These are phyloP conservation scores for Lepidurus packardi DNA, from an alignment of 1,140 invertebrate species.

Conservation along the genomic window DNA sequence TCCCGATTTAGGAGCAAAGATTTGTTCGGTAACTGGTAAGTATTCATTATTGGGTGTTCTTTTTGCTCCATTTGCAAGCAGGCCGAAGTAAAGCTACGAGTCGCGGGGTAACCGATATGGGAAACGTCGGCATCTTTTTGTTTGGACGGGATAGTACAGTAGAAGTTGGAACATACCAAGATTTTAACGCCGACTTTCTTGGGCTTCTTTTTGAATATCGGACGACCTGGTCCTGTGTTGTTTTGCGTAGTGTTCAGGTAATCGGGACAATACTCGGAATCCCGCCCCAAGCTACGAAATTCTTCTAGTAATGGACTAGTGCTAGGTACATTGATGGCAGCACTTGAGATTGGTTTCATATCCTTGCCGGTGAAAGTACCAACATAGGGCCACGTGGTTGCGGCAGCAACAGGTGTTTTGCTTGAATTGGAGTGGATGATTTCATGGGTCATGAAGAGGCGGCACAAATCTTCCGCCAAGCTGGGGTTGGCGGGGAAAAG, in stretches of 20 bases:
- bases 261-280: conserved; percentile 1
- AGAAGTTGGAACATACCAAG: background rate
- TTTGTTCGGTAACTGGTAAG: too few relatives aligned
- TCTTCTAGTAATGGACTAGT: background rate
- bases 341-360: background rate
- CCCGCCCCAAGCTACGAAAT: background rate
- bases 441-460: background rate
- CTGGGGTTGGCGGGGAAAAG: background rate
- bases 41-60: too few relatives aligned
- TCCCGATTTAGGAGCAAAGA: too few relatives aligned
- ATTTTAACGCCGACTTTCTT: background rate
- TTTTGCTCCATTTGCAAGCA: too few relatives aligned
- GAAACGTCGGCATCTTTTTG: too few relatives aligned
- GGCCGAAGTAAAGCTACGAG: too few relatives aligned
- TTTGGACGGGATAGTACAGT: too few relatives aligned
- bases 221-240: background rate
- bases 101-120: too few relatives aligned
- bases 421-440: background rate
- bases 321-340: background rate
- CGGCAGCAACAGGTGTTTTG: background rate
- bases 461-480: background rate
- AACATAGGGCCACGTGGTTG: background rate
- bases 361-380: background rate
- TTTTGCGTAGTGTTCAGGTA: background rate
- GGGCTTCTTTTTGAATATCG: background rate